Evolutionary conservation across 2,888 invertebrate species (phyloP).

Genomic region (Trissolcus brochymenae): DNA sequence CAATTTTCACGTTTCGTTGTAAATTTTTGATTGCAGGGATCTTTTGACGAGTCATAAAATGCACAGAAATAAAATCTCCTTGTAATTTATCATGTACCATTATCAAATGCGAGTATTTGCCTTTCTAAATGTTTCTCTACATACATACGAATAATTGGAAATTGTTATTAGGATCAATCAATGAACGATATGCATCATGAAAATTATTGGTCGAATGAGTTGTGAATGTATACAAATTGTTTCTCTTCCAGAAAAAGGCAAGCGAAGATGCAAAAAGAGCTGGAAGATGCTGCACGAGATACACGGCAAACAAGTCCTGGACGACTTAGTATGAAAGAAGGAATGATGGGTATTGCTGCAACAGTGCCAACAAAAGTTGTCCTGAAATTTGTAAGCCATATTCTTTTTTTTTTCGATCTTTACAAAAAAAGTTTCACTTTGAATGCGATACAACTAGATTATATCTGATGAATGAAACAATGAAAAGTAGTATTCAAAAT

Average conservation of each 20-base stretch:
- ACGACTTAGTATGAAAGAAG: conserved; percentile 77
- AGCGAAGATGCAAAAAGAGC: conserved; percentile 90
- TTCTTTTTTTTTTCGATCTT: background rate
- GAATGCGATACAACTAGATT: background rate
- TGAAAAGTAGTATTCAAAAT: background rate
- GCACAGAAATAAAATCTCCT: too few species aligned
- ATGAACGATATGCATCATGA: too few species aligned
- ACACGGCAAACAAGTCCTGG: conserved; percentile 78
- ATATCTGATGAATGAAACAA: background rate
- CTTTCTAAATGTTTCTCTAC: too few species aligned
- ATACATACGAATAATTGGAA: too few species aligned
- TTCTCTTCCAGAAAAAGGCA: conserved; percentile 86
- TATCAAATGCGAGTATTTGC: too few species aligned
- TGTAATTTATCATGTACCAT: too few species aligned
- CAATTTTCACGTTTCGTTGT: too few species aligned
- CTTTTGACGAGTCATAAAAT: too few species aligned
- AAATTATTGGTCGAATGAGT: too few species aligned
- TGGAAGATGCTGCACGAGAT: conserved; percentile 94
- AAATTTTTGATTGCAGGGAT: too few species aligned
- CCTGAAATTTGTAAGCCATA: conserved; percentile 85
- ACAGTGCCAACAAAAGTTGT: conserved; percentile 83
- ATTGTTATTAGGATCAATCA: too few species aligned
- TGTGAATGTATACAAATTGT: background rate
- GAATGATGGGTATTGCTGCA: conserved; percentile 71
- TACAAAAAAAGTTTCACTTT: background rate